phyloP scores from a whole-genome alignment of 2,888 invertebrate species.

The Sipunculus nudus region DNA sequence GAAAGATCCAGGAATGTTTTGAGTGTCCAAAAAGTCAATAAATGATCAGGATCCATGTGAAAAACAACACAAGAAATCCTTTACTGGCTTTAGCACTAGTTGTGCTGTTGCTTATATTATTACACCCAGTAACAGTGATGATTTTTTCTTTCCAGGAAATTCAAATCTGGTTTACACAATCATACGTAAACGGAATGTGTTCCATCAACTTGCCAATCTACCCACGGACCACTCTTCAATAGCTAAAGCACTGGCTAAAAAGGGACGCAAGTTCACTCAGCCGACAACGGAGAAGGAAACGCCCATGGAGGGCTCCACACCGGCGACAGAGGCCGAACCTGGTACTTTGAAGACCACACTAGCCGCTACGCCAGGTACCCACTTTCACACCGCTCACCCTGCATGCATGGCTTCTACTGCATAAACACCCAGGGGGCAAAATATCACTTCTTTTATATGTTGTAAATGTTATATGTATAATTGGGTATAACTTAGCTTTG shows the following conservation, averaged over 20 bases:
- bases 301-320: constrained; percentile 65
- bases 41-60: no score
- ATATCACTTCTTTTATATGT: no score
- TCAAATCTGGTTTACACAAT: constrained; percentile 98
- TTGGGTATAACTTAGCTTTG: no score
- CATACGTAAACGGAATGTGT: constrained; percentile 97
- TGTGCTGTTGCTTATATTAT: no score
- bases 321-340: constrained; percentile 65
- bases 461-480: no score
- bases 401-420: neutral
- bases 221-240: constrained; percentile 93
- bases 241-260: constrained; percentile 73
- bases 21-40: no score
- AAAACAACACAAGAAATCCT: no score
- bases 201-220: constrained; percentile 96
- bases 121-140: no score
- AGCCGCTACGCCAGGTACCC: constrained; percentile 88
- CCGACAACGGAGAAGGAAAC: constrained; percentile 24
- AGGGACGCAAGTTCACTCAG: no score
- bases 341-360: constrained; percentile 91
- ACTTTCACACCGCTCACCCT: neutral
- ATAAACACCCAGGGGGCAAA: no score
- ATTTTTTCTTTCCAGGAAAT: constrained; percentile 84
- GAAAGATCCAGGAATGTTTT: no score
- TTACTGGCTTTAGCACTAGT: no score